A percentile compares a stretch with the other conserved stretches of the same genome.
phyloP scores from a whole-genome alignment of 1,140 invertebrate genomes.

The Neomicropteryx cornuta region DNA sequence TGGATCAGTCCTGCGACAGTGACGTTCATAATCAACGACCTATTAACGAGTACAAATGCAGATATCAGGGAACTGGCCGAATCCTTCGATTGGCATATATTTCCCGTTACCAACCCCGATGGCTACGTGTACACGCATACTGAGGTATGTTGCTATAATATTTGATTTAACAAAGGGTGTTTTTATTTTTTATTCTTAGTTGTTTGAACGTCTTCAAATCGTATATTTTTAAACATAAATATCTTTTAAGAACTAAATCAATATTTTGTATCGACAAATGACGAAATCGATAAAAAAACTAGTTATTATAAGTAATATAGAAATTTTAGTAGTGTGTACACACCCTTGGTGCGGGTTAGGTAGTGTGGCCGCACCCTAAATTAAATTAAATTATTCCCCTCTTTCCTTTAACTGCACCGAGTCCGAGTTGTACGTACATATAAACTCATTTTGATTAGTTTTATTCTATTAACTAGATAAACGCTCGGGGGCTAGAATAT shows the following conservation, averaged over 20 bases:
- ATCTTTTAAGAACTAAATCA: neutral
- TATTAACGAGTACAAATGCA: slow-evolving; percentile 37
- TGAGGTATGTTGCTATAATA: slow-evolving; percentile 20
- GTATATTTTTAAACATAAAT: neutral
- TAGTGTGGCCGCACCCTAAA: no score
- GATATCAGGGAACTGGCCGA: slow-evolving; percentile 36
- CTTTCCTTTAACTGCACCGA: no score
- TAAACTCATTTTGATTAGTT: no score
- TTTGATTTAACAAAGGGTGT: neutral
- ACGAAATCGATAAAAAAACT: neutral
- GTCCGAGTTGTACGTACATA: no score
- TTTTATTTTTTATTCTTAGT: neutral
- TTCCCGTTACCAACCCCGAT: slow-evolving; percentile 59
- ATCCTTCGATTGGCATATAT: slow-evolving; percentile 60
- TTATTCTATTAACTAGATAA: no score
- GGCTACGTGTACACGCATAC: slow-evolving; percentile 51
- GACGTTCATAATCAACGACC: slow-evolving; percentile 46
- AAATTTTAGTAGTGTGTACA: no score
- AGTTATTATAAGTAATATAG: no score
- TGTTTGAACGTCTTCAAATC: neutral
- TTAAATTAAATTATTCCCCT: no score
- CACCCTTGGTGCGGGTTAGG: no score
- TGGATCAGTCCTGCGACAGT: slow-evolving; percentile 54
- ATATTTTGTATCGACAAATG: neutral
- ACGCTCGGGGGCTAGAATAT: no score